A percentile compares a stretch with the other conserved stretches of the same genome.
Conservation (phyloP, 2,888 invertebrate species). For the Ormia ochracea region DNA sequence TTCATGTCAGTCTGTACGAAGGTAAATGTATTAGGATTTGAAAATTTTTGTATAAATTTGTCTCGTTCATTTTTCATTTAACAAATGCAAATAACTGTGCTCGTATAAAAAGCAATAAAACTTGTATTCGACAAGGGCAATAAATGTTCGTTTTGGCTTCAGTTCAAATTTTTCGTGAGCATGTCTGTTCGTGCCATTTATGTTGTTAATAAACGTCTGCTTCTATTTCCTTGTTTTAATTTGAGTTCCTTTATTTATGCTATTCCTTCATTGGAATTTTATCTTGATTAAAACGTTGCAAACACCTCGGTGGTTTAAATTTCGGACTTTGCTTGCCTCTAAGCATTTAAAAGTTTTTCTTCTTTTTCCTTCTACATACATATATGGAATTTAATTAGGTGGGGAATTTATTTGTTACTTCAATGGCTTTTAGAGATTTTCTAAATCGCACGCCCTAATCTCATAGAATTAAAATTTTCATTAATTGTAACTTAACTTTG, state of each 20-base stretch:
- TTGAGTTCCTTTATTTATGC: conserved; percentile 5
- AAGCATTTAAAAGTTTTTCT: neutral
- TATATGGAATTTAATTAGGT: conserved; percentile 34
- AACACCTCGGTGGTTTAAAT: neutral
- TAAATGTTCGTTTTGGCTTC: conserved; percentile 59
- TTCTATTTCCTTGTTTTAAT: conserved; percentile 21
- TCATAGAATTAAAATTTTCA: neutral
- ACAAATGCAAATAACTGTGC: conserved; percentile 61
- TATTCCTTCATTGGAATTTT: conserved; percentile 8
- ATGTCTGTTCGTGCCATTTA: conserved; percentile 25
- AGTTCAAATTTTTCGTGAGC: conserved; percentile 48
- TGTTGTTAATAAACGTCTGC: conserved; percentile 41
- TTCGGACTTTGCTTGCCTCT: neutral
- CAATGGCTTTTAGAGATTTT: neutral
- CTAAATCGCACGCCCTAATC: neutral
- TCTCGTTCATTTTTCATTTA: conserved; percentile 9
- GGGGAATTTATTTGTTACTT: conserved; percentile 26
- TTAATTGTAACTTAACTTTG: conserved; percentile 8
- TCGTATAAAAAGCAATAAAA: conserved; percentile 62
- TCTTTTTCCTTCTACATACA: neutral
- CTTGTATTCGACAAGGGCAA: conserved; percentile 59
- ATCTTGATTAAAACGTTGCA: conserved; percentile 40
- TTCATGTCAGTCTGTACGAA: neutral
- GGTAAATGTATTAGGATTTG: conserved; percentile 18
- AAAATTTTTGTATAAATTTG: conserved; percentile 3